Conservation (phyloP, 2,888 invertebrate genomes). For the Buathra laborator region DNA sequence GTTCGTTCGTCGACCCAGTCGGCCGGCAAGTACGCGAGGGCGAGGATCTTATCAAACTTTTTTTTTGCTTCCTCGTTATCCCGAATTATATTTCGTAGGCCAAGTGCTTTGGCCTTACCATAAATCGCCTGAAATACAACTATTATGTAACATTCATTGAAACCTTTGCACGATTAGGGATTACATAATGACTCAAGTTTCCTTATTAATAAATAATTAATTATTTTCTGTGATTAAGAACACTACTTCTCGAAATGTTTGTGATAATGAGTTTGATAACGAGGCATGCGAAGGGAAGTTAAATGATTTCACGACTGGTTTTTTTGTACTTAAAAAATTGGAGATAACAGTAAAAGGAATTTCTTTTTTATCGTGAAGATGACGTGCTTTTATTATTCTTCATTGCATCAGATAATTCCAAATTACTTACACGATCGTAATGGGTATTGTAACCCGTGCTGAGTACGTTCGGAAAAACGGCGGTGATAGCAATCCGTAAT, state of each 20-base stretch:
- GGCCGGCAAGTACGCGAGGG: constrained; percentile 25
- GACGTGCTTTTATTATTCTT: background rate
- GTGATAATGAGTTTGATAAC: too few relatives aligned
- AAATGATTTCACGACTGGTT: too few relatives aligned
- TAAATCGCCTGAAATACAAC: constrained; percentile 29
- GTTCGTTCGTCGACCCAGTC: too few relatives aligned
- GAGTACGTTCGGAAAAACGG: constrained; percentile 23
- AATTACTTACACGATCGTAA: constrained; percentile 23
- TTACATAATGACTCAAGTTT: too few relatives aligned
- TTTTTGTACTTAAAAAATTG: too few relatives aligned
- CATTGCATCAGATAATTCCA: background rate
- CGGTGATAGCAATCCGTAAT: constrained; percentile 39
- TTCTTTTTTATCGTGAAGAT: too few relatives aligned
- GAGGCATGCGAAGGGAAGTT: too few relatives aligned
- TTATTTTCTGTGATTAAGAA: too few relatives aligned
- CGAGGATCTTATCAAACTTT: constrained; percentile 15
- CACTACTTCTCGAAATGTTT: too few relatives aligned
- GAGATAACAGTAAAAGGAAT: too few relatives aligned
- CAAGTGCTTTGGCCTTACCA: constrained; percentile 12
- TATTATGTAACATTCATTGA: background rate
- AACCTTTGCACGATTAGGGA: too few relatives aligned
- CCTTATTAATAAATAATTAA: too few relatives aligned
- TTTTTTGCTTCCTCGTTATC: background rate
- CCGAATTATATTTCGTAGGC: background rate
- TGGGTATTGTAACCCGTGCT: constrained; percentile 44